Conservation (phyloP, 2,888 invertebrate genomes). For the Griposia aprilina region DNA sequence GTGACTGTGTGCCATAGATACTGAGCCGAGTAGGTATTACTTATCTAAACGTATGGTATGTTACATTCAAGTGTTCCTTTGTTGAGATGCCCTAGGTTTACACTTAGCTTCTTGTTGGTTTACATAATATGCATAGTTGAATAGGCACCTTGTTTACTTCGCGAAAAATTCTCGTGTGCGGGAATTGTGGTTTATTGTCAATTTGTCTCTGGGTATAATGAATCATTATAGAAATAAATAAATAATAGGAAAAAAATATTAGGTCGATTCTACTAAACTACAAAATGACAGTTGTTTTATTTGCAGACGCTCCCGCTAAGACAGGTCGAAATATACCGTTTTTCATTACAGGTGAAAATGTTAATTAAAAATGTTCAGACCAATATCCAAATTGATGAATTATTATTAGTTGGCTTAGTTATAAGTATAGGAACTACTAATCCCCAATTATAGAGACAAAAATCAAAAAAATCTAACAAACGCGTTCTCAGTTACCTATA, state of each 20-base stretch:
- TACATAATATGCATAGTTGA: conserved; percentile 5
- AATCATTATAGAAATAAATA: conserved; percentile 22
- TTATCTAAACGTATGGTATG: conserved; percentile 25
- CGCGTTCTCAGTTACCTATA: neutral
- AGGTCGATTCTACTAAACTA: conserved; percentile 5
- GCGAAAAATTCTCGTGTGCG: neutral
- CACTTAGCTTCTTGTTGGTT: conserved; percentile 35
- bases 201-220: neutral
- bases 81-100: conserved; percentile 51
- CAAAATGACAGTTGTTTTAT: too few species aligned
- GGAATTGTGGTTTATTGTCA: conserved; percentile 8
- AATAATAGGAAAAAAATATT: neutral
- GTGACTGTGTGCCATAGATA: conserved; percentile 3
- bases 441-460: neutral
- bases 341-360: neutral
- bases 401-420: too few species aligned
- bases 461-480: neutral
- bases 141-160: conserved; percentile 14
- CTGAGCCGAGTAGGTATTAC: conserved; percentile 6
- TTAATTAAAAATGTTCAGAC: too few species aligned
- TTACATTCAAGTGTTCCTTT: conserved; percentile 20
- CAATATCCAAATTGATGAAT: too few species aligned
- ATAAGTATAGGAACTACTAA: neutral
- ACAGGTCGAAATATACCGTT: neutral
- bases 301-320: too few species aligned